Evolutionary conservation across 2,888 invertebrate genomes (phyloP).

Genomic region (Stenoptilia bipunctidactyla): DNA sequence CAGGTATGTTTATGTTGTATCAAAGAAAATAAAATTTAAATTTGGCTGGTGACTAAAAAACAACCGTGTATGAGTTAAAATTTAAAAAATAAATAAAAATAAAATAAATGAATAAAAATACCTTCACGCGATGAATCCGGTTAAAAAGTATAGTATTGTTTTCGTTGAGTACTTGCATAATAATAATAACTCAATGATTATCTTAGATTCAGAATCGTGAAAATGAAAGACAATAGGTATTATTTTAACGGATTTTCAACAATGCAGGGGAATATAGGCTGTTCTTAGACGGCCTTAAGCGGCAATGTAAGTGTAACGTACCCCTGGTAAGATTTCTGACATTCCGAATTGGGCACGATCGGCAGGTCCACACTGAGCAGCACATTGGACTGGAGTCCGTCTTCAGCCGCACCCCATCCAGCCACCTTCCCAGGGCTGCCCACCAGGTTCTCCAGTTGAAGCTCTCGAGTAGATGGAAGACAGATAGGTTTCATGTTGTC

Average conservation of each 20-base stretch:
- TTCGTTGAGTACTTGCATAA: too few species aligned
- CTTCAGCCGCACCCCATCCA: conserved; percentile 68
- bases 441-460: conserved; percentile 23
- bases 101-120: too few species aligned
- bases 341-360: conserved; percentile 17
- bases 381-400: conserved; percentile 36
- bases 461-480: conserved; percentile 35
- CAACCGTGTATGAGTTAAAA: too few species aligned
- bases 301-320: too few species aligned
- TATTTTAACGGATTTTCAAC: background rate
- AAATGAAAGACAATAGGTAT: background rate
- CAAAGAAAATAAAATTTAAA: too few species aligned
- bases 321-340: conserved; percentile 27
- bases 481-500: conserved; percentile 53
- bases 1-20: too few species aligned
- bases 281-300: too few species aligned
- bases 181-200: background rate
- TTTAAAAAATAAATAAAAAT: too few species aligned
- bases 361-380: conserved; percentile 41
- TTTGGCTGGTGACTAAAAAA: too few species aligned
- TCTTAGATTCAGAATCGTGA: background rate
- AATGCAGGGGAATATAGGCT: too few species aligned
- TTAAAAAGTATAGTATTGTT: too few species aligned
- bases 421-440: conserved; percentile 39
- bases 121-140: too few species aligned